A percentile compares a stretch with the other conserved stretches of the same genome.
Evolutionary conservation across 2,888 invertebrate species (phyloP).

Genomic region (Athalia cordata): DNA sequence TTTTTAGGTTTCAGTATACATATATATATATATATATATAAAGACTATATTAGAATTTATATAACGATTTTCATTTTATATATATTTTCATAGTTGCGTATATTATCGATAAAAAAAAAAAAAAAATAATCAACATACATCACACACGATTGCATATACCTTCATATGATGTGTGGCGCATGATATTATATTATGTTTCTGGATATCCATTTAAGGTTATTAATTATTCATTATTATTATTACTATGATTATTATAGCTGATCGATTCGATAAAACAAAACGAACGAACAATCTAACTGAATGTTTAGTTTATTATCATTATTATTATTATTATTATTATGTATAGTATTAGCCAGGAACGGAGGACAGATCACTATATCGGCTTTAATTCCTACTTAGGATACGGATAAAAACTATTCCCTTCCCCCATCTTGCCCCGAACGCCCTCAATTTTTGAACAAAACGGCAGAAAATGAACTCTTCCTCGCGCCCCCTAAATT

Average conservation of each 20-base stretch:
- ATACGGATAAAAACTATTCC: conserved; percentile 50
- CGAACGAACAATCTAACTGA: no score
- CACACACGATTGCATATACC: no score
- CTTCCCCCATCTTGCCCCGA: conserved; percentile 43
- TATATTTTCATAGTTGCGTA: conserved; percentile 9
- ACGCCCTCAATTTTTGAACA: conserved; percentile 5
- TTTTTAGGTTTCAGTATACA: neutral
- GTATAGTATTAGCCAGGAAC: conserved; percentile 54
- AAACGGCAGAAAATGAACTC: no score
- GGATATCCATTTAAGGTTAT: conserved; percentile 43
- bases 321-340: conserved; percentile 27
- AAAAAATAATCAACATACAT: no score
- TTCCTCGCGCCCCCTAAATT: no score
- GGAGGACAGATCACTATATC: conserved; percentile 65
- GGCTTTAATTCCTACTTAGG: conserved; percentile 66
- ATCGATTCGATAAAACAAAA: conserved; percentile 2
- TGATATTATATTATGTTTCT: conserved; percentile 36
- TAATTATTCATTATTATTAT: conserved; percentile 43
- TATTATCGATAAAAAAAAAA: no score
- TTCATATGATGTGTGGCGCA: no score
- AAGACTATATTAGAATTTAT: conserved; percentile 63
- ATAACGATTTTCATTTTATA: conserved; percentile 53
- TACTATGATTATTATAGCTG: conserved; percentile 58
- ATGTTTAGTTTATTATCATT: conserved; percentile 43
- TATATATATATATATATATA: conserved; percentile 61